Conservation (phyloP, 1,140 invertebrate species). For the Solenopsis invicta region DNA sequence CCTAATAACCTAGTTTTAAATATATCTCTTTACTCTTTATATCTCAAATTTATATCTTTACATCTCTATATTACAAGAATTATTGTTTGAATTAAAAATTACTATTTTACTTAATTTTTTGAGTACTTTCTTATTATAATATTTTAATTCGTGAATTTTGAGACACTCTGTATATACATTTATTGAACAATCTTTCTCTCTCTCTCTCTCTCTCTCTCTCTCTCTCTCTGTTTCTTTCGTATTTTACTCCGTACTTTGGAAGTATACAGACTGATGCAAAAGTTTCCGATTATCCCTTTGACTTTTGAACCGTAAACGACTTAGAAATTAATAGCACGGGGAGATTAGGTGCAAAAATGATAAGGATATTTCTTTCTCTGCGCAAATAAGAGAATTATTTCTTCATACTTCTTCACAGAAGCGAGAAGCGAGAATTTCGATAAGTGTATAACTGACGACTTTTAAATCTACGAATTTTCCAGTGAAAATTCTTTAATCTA, state of each 20-base stretch:
- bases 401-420: not conserved
- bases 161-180: not conserved
- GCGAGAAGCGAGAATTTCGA: not conserved
- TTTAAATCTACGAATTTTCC: slow-evolving; percentile 8
- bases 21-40: no score
- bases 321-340: not conserved
- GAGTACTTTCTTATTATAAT: no score
- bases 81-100: no score
- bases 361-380: not conserved
- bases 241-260: not conserved
- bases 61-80: no score
- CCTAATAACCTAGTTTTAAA: no score
- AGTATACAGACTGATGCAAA: not conserved
- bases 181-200: not conserved
- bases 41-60: no score
- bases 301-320: not conserved
- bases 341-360: not conserved
- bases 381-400: slow-evolving; percentile 2
- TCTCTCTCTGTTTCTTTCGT: not conserved
- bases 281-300: not conserved
- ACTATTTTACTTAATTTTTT: no score
- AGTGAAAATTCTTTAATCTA: not conserved
- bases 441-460: not conserved
- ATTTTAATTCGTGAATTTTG: no score
- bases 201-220: no score